phyloP scores from a whole-genome alignment of 2,113 vertebrate genomes.

The Crotophaga sulcirostris region DNA sequence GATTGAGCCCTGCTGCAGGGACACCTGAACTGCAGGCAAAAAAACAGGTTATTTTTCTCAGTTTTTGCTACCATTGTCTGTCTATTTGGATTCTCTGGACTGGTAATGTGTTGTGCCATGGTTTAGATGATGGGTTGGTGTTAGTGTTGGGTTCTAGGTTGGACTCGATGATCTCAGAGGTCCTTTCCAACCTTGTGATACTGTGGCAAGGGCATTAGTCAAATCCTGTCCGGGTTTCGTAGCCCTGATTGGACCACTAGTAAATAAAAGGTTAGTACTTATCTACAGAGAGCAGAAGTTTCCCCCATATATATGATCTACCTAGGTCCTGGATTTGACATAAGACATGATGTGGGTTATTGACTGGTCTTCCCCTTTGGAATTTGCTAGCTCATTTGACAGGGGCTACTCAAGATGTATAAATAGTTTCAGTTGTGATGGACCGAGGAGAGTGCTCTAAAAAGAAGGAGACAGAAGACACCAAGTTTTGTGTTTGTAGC shows the following conservation, averaged over 20 bases:
- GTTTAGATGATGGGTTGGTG: too few relatives aligned
- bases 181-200: too few relatives aligned
- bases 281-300: not conserved
- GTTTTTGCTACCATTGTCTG: not conserved
- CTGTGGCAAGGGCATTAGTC: not conserved
- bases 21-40: not conserved
- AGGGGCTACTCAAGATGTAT: not conserved
- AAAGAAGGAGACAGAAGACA: not conserved
- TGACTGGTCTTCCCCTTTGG: not conserved
- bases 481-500: not conserved
- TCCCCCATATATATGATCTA: not conserved
- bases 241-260: not conserved
- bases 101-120: too few relatives aligned
- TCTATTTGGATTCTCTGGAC: not conserved
- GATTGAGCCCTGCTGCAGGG: not conserved
- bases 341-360: not conserved
- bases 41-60: not conserved
- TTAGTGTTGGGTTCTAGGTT: too few relatives aligned
- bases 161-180: too few relatives aligned
- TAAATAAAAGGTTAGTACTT: not conserved
- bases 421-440: not conserved
- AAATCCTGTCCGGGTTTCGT: not conserved
- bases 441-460: not conserved
- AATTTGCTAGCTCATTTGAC: not conserved
- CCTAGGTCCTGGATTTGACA: not conserved